phyloP scores from a whole-genome alignment of 2,113 vertebrate genomes.

The Heteronetta atricapilla region DNA sequence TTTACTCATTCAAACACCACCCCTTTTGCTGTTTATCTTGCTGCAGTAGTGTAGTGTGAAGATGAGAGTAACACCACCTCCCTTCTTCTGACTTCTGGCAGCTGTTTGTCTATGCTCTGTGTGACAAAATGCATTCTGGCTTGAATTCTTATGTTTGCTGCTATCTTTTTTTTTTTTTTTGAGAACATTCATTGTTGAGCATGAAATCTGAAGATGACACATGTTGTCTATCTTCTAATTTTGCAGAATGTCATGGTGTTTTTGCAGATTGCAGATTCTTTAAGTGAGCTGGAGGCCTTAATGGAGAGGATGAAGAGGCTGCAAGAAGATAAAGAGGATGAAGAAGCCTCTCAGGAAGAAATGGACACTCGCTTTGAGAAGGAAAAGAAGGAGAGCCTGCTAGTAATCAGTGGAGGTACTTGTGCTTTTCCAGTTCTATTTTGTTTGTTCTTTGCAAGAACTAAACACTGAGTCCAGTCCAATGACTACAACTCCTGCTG shows the following conservation, averaged over 20 bases:
- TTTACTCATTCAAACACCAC: neutral
- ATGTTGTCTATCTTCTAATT: slow-evolving; percentile 7
- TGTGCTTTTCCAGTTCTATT: slow-evolving; percentile 2
- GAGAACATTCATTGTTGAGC: neutral
- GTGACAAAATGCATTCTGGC: neutral
- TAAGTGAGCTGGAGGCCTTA: slow-evolving; percentile 85
- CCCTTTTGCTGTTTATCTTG: neutral
- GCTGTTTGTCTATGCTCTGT: neutral
- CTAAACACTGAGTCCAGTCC: neutral
- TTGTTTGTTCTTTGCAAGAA: neutral
- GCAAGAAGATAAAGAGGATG: slow-evolving; percentile 81
- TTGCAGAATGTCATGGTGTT: slow-evolving; percentile 50
- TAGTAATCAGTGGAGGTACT: slow-evolving; percentile 83
- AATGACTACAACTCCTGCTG: neutral
- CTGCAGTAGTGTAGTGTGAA: neutral
- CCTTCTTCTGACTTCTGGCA: neutral
- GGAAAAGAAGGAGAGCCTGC: slow-evolving; percentile 85
- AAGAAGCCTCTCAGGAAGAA: slow-evolving; percentile 84
- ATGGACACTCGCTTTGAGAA: slow-evolving; percentile 87
- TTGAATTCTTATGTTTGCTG: neutral
- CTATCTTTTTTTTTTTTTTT: neutral
- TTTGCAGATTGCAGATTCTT: slow-evolving; percentile 80
- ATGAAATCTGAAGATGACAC: slow-evolving; percentile 13
- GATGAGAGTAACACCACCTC: neutral
- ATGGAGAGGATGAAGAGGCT: slow-evolving; percentile 88